Conservation (phyloP, 2,888 invertebrate species). For the Cylloceria caligata region DNA sequence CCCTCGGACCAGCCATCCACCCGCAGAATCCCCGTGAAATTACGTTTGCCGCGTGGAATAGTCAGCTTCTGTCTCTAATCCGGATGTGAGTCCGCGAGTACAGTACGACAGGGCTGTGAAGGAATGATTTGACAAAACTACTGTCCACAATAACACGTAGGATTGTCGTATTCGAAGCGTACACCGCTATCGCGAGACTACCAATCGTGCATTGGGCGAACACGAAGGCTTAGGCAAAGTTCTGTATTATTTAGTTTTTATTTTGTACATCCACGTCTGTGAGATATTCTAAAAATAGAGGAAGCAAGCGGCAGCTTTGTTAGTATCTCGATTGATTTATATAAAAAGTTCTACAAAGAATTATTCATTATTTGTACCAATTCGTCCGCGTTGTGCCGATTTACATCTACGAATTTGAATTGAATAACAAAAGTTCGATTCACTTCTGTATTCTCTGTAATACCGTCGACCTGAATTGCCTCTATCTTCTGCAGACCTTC, state of each 20-base stretch:
- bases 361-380: too few relatives aligned
- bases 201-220: neutral
- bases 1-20: slow-evolving; percentile 6
- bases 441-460: neutral
- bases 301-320: neutral
- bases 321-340: neutral
- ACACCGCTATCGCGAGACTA: neutral
- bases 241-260: too few relatives aligned
- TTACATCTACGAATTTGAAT: neutral
- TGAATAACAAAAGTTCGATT: neutral
- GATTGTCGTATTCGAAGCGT: neutral
- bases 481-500: neutral
- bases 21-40: slow-evolving; percentile 37
- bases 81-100: slow-evolving; percentile 21
- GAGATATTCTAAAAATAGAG: too few relatives aligned
- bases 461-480: neutral
- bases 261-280: too few relatives aligned
- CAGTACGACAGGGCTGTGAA: slow-evolving; percentile 15
- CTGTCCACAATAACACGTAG: neutral
- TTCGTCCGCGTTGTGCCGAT: too few relatives aligned
- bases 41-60: slow-evolving; percentile 24
- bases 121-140: slow-evolving; percentile 5
- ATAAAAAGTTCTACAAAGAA: too few relatives aligned
- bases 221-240: too few relatives aligned
- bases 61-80: slow-evolving; percentile 37